Evolutionary conservation across 2,888 invertebrate species (phyloP).

Genomic region (Drosophila recens): DNA sequence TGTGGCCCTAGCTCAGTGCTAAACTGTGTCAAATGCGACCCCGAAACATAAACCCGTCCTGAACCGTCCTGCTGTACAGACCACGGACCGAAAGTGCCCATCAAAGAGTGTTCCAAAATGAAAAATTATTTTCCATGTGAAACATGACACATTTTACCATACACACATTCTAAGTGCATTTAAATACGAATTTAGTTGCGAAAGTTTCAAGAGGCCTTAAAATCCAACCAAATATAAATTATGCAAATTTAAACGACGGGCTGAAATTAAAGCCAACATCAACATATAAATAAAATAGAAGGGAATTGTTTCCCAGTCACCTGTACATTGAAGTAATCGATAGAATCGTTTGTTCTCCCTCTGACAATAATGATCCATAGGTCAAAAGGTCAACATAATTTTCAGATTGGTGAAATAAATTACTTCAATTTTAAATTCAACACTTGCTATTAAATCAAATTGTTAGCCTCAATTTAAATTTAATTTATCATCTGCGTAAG

Average conservation of each 20-base stretch:
- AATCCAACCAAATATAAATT: neutral
- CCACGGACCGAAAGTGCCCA: slow-evolving; percentile 5
- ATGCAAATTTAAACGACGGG: neutral
- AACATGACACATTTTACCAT: slow-evolving; percentile 10
- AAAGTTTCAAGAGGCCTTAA: neutral
- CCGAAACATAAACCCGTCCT: slow-evolving; percentile 15
- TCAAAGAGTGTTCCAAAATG: slow-evolving; percentile 7
- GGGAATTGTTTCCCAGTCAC: neutral
- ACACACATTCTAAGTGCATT: neutral
- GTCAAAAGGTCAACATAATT: neutral
- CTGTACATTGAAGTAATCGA: neutral
- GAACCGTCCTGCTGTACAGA: slow-evolving; percentile 25
- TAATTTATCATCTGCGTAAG: neutral
- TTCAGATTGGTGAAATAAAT: neutral
- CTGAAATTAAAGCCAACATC: neutral
- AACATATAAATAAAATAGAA: no score
- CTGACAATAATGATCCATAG: neutral
- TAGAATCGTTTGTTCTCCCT: neutral
- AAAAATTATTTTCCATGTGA: slow-evolving; percentile 1
- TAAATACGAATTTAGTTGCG: neutral
- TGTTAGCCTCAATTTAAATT: slow-evolving; percentile 2
- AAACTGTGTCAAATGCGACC: slow-evolving; percentile 39
- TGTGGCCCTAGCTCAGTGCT: slow-evolving; percentile 5
- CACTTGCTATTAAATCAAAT: neutral
- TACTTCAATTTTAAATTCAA: neutral